Conservation (phyloP, 2,888 invertebrate genomes). For the Monoplex corrugatus region DNA sequence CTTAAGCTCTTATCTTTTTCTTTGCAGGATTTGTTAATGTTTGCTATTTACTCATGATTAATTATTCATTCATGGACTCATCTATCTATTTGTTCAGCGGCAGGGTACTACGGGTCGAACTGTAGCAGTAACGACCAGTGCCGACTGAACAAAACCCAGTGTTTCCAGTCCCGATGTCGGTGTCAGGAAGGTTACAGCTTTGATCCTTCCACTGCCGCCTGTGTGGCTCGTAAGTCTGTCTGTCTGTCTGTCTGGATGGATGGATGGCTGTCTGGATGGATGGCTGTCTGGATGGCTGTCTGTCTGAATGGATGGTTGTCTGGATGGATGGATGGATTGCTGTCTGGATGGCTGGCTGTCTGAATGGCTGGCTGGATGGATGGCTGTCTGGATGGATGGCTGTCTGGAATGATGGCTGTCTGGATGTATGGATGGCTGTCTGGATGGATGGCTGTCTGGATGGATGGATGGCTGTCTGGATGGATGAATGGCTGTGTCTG, state of each 20-base stretch:
- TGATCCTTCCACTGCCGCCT: background rate
- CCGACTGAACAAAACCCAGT: background rate
- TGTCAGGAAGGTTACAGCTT: slow-evolving; percentile 46
- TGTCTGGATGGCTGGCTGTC: background rate
- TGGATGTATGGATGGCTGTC: slow-evolving; percentile 3
- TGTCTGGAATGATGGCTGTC: background rate
- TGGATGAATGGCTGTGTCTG: too few relatives aligned
- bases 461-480: background rate
- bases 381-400: slow-evolving; percentile 39
- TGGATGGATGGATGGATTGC: background rate
- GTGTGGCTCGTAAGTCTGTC: background rate
- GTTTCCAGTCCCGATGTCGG: background rate
- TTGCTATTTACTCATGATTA: too few relatives aligned
- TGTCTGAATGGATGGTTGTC: background rate
- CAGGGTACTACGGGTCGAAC: slow-evolving; percentile 34
- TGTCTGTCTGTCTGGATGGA: slow-evolving; percentile 36
- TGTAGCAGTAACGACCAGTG: background rate
- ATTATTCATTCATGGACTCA: background rate
- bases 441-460: background rate
- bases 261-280: background rate
- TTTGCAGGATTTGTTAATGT: too few relatives aligned
- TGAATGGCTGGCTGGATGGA: background rate
- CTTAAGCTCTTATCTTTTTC: too few relatives aligned
- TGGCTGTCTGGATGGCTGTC: slow-evolving; percentile 5
- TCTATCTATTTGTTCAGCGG: background rate